Conservation (phyloP, 1,140 invertebrate genomes). For the Tetraneura akinire region DNA sequence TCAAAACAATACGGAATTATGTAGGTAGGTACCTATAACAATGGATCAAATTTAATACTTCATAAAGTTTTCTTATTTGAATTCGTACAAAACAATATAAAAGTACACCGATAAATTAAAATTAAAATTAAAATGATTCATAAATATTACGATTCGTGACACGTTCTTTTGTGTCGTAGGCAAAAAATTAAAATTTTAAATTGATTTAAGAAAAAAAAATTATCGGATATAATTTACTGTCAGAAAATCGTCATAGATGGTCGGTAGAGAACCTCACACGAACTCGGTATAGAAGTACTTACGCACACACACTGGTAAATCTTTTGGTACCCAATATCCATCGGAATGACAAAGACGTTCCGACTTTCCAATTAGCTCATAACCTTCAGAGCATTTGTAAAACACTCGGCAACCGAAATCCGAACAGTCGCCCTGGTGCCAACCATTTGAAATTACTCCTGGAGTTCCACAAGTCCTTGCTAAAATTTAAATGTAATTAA, state of each 20-base stretch:
- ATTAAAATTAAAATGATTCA: too few species aligned
- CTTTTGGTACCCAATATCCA: conserved; percentile 85
- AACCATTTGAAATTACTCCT: conserved; percentile 84
- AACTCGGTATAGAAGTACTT: conserved; percentile 57
- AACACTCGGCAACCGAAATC: conserved; percentile 88
- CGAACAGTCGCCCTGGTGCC: conserved; percentile 88
- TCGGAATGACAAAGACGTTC: conserved; percentile 84
- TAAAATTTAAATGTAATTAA: conserved; percentile 57
- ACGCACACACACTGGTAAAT: conserved; percentile 86
- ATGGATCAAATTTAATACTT: too few species aligned
- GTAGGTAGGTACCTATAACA: too few species aligned
- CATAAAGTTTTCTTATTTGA: too few species aligned
- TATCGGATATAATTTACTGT: background rate
- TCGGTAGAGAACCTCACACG: conserved; percentile 2
- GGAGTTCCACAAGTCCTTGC: conserved; percentile 84
- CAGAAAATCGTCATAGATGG: conserved; percentile 1
- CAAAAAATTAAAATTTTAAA: too few species aligned
- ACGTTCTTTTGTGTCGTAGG: too few species aligned
- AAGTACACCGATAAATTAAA: too few species aligned
- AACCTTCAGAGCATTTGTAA: conserved; percentile 90
- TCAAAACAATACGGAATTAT: too few species aligned
- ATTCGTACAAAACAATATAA: too few species aligned
- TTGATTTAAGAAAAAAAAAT: background rate
- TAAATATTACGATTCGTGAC: too few species aligned
- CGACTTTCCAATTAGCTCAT: conserved; percentile 82